Evolutionary conservation across 2,888 invertebrate species (phyloP), one percentile per base, ranked within the genome.

Genomic region (Hipparchia sbordonii): DNA sequence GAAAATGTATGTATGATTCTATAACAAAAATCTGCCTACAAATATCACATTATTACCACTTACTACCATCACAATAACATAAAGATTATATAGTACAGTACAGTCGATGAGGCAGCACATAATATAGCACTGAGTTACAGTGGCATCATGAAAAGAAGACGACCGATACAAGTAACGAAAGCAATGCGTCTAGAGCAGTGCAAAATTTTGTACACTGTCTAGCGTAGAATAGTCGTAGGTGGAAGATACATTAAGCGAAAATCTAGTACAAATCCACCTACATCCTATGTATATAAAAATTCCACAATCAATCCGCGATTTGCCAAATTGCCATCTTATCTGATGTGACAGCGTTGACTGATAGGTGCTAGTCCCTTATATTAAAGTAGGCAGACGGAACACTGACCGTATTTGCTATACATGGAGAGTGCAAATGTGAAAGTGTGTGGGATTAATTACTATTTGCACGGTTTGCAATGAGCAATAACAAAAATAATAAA

Each of bases 391-490:
- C 81, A 86, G 87, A 82, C 82, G 74, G 87, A 88, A 84, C 89
- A 80, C 76, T 80, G 86, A 79, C 83, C 89, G 84, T 85, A 86
- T 86, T 87, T 79, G 81, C 81, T 79, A 75, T 77, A 82, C 82
- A 79, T 70, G 67, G 72, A 56, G 72, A 73, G 66, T 67, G 48
- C 76, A 72, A 74, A 84, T 84, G 87, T 84, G 92, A 92, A 92
- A 92, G 92, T 89, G 88, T 88, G 85, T 87, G 87, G 87, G 86
- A 88, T 88, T 89, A 91, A 90, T 91, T 88, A 86, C 83, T 87
- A 82, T 85, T 87, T 89, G 85, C 85, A 77, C 81, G 80, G 81
- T 79, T 84, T 79, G 82, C 82, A 84, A 83, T 79, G 77, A 83
- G 85, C 79, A 84, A 86, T 81, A 86, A 85, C 82, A 85, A 88